Evolutionary conservation across 2,888 invertebrate species (phyloP), one percentile per base, ranked within the genome.

Genomic region (Thysanoteuthis rhombus): DNA sequence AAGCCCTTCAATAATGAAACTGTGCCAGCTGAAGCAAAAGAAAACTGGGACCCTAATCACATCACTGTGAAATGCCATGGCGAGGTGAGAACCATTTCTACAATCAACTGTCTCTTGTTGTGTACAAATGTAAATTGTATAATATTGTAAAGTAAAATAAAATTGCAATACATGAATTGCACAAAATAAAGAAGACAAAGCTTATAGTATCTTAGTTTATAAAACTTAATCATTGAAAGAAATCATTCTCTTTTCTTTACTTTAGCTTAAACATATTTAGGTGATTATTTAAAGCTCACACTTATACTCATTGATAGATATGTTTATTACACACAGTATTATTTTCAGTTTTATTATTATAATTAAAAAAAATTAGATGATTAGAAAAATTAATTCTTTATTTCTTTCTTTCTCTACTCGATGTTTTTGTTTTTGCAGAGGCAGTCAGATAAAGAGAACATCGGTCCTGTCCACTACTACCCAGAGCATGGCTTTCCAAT

Each of bases 361-460:
- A 42, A 42, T 42, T 42, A 42, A 52, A 75, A 32, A 58, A 58
- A 75, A 75, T 75, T 32, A 32, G 0, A n/a, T n/a, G 16, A 52
- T 25, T 52, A n/a, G n/a, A 10, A 75, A 75, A 58, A 58, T 6
- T 32, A 75, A 75, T 75, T 75, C 28, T 5, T 32, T 25, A 10
- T 58, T 58, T 25, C 58, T 25, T 28, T 32, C 16, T 28, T 90
- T 0, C 39, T 19, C 12, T 39, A 28, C 28, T 90, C 36, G 25
- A 6, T 38, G 25, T 19, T 90, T 39, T 38, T 47, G 3, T 25
- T 28, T 42, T 91, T 5, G n/a, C 92, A 97, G 97, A 99, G 98
- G 97, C 98, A 98, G 6, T 98, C 98, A 93, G 99, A 99, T 97
- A 98, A 98, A 96, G 99, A 99, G 97, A 99, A 99, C 97, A 98